Conservation (phyloP, 2,797 vertebrate genomes). For the Parotocinclus haroldoi region DNA sequence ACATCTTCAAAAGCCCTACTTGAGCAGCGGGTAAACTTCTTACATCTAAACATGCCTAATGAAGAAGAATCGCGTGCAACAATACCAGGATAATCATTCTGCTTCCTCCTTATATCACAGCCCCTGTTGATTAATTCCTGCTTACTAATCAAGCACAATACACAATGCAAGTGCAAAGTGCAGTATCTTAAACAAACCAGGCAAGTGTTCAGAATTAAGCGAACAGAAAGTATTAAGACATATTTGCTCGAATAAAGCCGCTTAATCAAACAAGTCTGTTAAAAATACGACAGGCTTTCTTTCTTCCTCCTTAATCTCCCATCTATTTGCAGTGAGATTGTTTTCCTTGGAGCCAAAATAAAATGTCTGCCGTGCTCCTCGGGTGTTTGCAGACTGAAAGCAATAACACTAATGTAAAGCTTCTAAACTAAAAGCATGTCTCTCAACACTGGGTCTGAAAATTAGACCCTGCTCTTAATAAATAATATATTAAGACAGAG, state of each 20-base stretch:
- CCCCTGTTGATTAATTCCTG: constrained; percentile 35
- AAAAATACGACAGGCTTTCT: constrained; percentile 37
- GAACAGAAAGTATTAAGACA: constrained; percentile 38
- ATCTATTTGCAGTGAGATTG: constrained; percentile 48
- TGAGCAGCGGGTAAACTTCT: not conserved
- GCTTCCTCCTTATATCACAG: constrained; percentile 27
- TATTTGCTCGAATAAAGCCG: constrained; percentile 43
- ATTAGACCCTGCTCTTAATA: constrained; percentile 45
- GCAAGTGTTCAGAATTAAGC: constrained; percentile 38
- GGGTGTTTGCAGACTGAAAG: constrained; percentile 49
- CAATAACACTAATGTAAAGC: constrained; percentile 49
- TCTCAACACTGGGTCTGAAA: constrained; percentile 40
- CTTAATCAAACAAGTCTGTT: constrained; percentile 49
- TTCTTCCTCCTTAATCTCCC: constrained; percentile 44
- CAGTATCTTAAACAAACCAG: constrained; percentile 35
- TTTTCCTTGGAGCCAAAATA: constrained; percentile 44
- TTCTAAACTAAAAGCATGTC: constrained; percentile 43
- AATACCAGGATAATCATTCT: constrained; percentile 17
- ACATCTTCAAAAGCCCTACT: too few relatives aligned
- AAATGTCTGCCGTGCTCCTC: constrained; percentile 42
- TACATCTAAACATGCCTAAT: constrained; percentile 23
- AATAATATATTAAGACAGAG: constrained; percentile 49
- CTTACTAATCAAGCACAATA: constrained; percentile 40
- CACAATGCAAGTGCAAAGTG: constrained; percentile 30
- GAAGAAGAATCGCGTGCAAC: not conserved